phyloP scores from a whole-genome alignment of 2,888 invertebrate genomes.

The Caenorhabditis doughertyi region DNA sequence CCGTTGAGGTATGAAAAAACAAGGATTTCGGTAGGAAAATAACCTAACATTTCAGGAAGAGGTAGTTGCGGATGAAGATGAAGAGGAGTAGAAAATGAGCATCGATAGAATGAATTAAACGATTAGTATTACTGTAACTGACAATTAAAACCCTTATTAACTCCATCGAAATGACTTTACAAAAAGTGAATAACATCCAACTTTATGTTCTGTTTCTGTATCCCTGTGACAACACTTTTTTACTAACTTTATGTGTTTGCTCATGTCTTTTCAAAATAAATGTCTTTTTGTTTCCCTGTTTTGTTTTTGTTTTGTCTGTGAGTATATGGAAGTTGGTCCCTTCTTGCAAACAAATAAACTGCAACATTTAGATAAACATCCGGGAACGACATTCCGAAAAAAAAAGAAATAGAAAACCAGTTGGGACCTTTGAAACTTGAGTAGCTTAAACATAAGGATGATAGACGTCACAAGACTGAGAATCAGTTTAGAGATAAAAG shows the following conservation, averaged over 20 bases:
- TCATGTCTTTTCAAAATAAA: slow-evolving; percentile 42
- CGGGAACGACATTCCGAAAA: slow-evolving; percentile 1
- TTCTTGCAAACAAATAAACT: neutral
- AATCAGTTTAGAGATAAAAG: neutral
- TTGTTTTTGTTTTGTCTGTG: no score
- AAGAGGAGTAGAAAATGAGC: slow-evolving; percentile 55
- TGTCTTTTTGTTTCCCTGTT: slow-evolving; percentile 23
- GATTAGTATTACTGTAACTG: slow-evolving; percentile 60
- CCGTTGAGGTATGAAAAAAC: slow-evolving; percentile 55
- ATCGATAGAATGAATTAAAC: slow-evolving; percentile 38
- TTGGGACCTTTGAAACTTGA: slow-evolving; percentile 10
- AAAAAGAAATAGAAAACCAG: neutral
- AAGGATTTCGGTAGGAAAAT: neutral
- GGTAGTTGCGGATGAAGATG: slow-evolving; percentile 67
- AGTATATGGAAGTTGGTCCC: no score
- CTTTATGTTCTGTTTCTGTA: slow-evolving; percentile 15
- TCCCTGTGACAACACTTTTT: slow-evolving; percentile 9
- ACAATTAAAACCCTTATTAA: slow-evolving; percentile 35
- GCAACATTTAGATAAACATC: neutral
- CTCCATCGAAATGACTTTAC: neutral
- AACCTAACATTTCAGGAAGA: slow-evolving; percentile 60
- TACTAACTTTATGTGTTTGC: slow-evolving; percentile 27
- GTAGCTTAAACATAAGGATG: neutral
- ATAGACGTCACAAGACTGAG: neutral
- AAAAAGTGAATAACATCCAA: no score